phyloP scores from a whole-genome alignment of 2,888 invertebrate species.

The Norana najaformis region DNA sequence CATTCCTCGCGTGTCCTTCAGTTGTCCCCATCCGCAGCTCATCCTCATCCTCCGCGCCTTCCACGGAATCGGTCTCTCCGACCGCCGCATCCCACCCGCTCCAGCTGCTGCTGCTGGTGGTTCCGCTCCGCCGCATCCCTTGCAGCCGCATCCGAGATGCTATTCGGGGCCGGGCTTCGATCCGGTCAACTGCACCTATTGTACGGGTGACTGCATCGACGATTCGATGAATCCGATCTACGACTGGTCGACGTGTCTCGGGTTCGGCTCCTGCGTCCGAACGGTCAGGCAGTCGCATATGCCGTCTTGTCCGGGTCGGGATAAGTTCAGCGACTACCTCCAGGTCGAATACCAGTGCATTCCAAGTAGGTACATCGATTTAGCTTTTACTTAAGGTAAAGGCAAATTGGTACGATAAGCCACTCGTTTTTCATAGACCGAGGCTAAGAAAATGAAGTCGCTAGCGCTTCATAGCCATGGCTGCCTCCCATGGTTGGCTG shows the following conservation, averaged over 20 bases:
- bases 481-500: too few relatives aligned
- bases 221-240: constrained; percentile 45
- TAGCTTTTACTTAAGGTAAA: too few relatives aligned
- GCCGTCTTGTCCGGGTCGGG: constrained; percentile 39
- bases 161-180: constrained; percentile 31
- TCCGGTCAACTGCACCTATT: constrained; percentile 41
- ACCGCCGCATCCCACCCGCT: neutral
- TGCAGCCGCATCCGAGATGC: neutral
- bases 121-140: neutral
- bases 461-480: too few relatives aligned
- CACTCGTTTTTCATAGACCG: too few relatives aligned
- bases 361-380: constrained; percentile 37
- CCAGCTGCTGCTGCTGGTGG: neutral
- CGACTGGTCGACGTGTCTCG: constrained; percentile 45
- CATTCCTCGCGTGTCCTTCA: constrained; percentile 42
- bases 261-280: constrained; percentile 41
- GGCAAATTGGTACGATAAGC: too few relatives aligned
- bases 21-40: constrained; percentile 34
- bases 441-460: too few relatives aligned
- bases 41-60: constrained; percentile 42
- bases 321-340: constrained; percentile 45
- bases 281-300: constrained; percentile 45
- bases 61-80: constrained; percentile 40
- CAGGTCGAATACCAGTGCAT: constrained; percentile 46
- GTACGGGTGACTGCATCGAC: constrained; percentile 43